A percentile compares a stretch with the other conserved stretches of the same genome.
phyloP scores from a whole-genome alignment of 2,888 invertebrate genomes.

The Parapristionchus giblindavisi region DNA sequence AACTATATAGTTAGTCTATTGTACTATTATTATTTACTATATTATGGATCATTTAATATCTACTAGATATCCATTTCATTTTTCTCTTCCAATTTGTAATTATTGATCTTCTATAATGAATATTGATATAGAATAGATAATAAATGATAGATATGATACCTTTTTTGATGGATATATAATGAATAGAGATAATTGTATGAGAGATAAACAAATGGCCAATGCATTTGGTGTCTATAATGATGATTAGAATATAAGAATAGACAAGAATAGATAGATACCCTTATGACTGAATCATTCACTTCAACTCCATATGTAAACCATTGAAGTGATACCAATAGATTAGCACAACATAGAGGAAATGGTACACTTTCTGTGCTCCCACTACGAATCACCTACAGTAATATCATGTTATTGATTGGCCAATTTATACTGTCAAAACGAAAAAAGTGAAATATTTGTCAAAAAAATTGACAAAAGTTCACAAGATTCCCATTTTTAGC shows the following conservation, averaged over 20 bases:
- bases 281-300: conserved; percentile 80
- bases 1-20: neutral
- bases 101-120: no score
- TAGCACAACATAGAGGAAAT: conserved; percentile 85
- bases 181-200: conserved; percentile 82
- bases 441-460: no score
- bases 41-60: no score
- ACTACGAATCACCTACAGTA: conserved; percentile 81
- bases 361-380: conserved; percentile 90
- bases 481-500: no score
- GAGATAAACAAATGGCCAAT: conserved; percentile 80
- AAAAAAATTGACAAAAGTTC: no score
- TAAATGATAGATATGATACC: neutral
- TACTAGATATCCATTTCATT: neutral
- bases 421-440: no score
- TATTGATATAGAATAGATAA: no score
- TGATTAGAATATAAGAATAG: neutral
- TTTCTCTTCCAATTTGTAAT: no score
- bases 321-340: conserved; percentile 80
- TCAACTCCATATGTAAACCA: conserved; percentile 86
- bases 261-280: conserved; percentile 74
- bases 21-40: neutral
- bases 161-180: conserved; percentile 76
- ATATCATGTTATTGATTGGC: no score
- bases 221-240: conserved; percentile 81